Evolutionary conservation across 2,888 invertebrate species (phyloP).

Genomic region (Leptinotarsa juncta): DNA sequence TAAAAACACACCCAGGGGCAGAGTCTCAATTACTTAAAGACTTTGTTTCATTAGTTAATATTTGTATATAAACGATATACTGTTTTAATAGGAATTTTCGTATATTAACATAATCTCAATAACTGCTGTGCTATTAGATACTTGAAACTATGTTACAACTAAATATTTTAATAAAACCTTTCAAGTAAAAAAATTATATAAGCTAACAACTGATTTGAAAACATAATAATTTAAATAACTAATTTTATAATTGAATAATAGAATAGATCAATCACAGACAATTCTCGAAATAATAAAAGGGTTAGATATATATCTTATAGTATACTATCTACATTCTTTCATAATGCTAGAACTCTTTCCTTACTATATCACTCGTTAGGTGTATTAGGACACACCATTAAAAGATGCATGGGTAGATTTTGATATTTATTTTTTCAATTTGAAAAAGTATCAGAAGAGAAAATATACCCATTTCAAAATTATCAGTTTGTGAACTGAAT

Average conservation of each 20-base stretch:
- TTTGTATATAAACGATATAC: not conserved
- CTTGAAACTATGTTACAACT: not conserved
- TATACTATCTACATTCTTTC: constrained; percentile 56
- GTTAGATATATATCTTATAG: constrained; percentile 54
- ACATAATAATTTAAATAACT: constrained; percentile 49
- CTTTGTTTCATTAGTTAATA: not conserved
- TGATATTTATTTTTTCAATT: not conserved
- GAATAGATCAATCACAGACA: constrained; percentile 67
- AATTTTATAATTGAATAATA: constrained; percentile 63
- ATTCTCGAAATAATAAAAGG: constrained; percentile 65
- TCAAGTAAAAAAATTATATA: constrained; percentile 36
- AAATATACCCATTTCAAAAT: constrained; percentile 13
- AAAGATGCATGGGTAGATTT: constrained; percentile 2
- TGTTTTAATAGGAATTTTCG: too few relatives aligned
- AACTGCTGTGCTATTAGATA: not conserved
- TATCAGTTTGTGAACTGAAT: constrained; percentile 1
- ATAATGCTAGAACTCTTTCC: constrained; percentile 33
- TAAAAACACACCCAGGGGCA: not conserved
- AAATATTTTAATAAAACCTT: constrained; percentile 38
- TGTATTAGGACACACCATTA: constrained; percentile 3
- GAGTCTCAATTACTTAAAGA: not conserved
- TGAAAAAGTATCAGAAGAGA: constrained; percentile 13
- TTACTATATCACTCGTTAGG: constrained; percentile 22
- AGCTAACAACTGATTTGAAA: constrained; percentile 45
- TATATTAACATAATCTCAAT: too few relatives aligned